Percentiles rank a stretch among this genome's conserved stretches.
Evolutionary conservation across 2,888 invertebrate species (phyloP).

Genomic region (Thysanoteuthis rhombus): DNA sequence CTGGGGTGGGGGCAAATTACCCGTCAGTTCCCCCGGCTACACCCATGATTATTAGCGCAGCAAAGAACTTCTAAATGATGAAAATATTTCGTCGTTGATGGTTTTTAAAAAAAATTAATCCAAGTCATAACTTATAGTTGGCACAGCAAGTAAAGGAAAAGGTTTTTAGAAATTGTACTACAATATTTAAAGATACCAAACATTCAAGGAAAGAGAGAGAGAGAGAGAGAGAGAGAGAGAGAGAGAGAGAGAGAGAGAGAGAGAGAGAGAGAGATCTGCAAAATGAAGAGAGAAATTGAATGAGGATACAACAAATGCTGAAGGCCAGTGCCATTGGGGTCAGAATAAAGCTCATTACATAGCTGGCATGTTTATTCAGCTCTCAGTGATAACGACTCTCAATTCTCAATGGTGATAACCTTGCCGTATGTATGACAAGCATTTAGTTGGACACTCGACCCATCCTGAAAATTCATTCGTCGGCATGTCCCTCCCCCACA

Average conservation of each 20-base stretch:
- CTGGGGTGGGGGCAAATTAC: too few relatives aligned
- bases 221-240: not conserved
- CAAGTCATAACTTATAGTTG: too few relatives aligned
- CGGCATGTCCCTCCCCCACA: too few relatives aligned
- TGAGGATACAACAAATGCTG: not conserved
- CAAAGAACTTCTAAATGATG: too few relatives aligned
- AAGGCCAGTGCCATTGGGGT: not conserved
- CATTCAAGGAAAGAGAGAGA: not conserved
- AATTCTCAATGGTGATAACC: not conserved
- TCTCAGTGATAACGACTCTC: not conserved
- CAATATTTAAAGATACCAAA: not conserved
- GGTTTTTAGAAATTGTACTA: too few relatives aligned
- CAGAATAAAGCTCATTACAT: not conserved
- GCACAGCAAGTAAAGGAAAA: too few relatives aligned
- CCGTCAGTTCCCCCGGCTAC: too few relatives aligned
- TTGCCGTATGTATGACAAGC: not conserved
- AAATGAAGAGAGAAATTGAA: not conserved
- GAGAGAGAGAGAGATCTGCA: not conserved
- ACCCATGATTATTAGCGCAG: too few relatives aligned
- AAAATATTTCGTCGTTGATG: too few relatives aligned
- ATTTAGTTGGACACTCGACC: not conserved
- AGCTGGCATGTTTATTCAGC: constrained; percentile 18
- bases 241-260: not conserved
- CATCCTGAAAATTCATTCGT: not conserved
- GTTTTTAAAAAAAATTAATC: too few relatives aligned